Conservation (phyloP, 1,140 invertebrate genomes). For the Ceratina japonica region DNA sequence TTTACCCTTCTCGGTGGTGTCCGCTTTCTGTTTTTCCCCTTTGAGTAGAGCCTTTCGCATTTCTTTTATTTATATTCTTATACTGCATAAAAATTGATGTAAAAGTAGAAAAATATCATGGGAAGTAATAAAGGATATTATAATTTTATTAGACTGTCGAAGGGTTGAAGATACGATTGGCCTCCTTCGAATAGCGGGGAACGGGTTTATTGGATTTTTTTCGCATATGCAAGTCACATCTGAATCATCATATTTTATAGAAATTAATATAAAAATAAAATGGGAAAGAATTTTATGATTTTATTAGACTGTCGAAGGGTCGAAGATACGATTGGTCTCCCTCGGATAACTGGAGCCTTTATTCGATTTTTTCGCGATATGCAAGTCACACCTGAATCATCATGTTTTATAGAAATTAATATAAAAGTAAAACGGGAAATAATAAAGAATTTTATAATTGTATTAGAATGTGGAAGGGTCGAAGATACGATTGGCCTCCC, state of each 20-base stretch:
- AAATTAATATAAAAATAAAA: not conserved
- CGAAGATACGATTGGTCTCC: too few relatives aligned
- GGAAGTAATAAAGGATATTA: not conserved
- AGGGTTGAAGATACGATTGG: not conserved
- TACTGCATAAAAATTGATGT: not conserved
- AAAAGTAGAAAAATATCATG: not conserved
- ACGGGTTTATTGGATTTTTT: not conserved
- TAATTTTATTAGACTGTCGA: not conserved
- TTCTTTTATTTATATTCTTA: not conserved
- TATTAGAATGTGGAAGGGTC: not conserved
- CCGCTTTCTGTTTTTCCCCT: not conserved
- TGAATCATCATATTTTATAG: not conserved
- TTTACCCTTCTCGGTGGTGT: slow-evolving; percentile 1
- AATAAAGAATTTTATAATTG: not conserved
- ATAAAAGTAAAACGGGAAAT: not conserved
- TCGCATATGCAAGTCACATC: too few relatives aligned
- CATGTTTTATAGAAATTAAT: not conserved
- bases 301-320: not conserved
- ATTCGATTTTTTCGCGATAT: not conserved
- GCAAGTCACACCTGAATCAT: not conserved
- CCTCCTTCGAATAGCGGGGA: not conserved
- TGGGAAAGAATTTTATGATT: not conserved
- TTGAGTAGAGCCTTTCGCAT: not conserved
- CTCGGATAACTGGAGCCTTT: not conserved
- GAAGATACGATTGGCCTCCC: too few relatives aligned